Percentiles rank a stretch among this genome's conserved stretches.
Evolutionary conservation across 2,888 invertebrate species (phyloP).

Genomic region (Alloplasta piceator): DNA sequence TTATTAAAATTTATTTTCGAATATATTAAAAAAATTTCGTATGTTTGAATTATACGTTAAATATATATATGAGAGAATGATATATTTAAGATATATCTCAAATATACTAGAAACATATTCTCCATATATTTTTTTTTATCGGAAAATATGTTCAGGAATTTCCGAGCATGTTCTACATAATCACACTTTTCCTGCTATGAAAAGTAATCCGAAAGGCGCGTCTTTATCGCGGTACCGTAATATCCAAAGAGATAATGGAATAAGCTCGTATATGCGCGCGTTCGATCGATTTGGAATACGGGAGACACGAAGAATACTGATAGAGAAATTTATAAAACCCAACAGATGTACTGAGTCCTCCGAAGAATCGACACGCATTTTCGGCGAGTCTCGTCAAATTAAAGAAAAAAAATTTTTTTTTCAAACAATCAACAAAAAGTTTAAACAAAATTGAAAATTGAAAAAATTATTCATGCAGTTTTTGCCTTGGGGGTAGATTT

Average conservation of each 20-base stretch:
- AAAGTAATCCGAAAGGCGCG: neutral
- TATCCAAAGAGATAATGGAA: slow-evolving; percentile 49
- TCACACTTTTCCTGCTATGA: neutral
- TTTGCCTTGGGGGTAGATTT: too few species aligned
- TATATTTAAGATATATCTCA: too few species aligned
- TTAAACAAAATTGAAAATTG: neutral
- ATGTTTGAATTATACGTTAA: too few species aligned
- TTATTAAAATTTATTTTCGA: too few species aligned
- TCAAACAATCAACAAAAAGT: neutral
- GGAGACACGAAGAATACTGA: slow-evolving; percentile 24
- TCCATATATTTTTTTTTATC: too few species aligned
- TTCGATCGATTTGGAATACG: slow-evolving; percentile 55
- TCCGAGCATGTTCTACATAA: neutral
- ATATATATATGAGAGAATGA: too few species aligned
- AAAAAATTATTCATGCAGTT: too few species aligned
- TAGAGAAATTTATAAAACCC: slow-evolving; percentile 44
- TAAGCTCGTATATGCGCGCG: slow-evolving; percentile 40
- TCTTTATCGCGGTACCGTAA: slow-evolving; percentile 24
- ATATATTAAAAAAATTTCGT: too few species aligned
- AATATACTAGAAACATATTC: too few species aligned
- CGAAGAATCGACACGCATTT: slow-evolving; percentile 18
- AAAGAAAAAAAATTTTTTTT: neutral
- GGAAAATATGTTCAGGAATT: neutral
- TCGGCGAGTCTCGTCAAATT: neutral
- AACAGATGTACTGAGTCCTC: slow-evolving; percentile 46